Percentiles rank a stretch among this genome's conserved stretches.
phyloP scores from a whole-genome alignment of 2,888 invertebrate genomes.

The Thymelicus sylvestris region DNA sequence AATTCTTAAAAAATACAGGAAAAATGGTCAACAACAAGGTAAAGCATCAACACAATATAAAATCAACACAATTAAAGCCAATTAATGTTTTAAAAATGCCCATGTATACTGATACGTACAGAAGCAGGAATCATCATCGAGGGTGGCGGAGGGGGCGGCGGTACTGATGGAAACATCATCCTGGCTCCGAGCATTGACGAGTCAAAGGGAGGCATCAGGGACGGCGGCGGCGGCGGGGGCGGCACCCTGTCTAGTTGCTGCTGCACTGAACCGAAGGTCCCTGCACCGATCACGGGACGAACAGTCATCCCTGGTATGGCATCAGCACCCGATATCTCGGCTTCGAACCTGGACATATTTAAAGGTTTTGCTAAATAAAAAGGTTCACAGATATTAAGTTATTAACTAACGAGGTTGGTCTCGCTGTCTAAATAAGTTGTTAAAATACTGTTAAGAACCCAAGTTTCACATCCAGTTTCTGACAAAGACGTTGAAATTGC shows the following conservation, averaged over 20 bases:
- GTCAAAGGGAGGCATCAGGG: conserved; percentile 58
- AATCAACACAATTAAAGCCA: no score
- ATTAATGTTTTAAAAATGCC: not conserved
- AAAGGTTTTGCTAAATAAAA: not conserved
- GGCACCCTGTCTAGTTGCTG: conserved; percentile 86
- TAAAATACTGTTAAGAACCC: no score
- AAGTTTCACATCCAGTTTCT: no score
- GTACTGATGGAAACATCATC: conserved; percentile 85
- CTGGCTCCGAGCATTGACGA: conserved; percentile 57
- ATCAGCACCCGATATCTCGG: conserved; percentile 90
- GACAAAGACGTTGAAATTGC: no score
- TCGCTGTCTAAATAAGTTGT: not conserved
- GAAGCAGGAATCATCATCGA: conserved; percentile 89
- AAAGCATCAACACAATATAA: no score
- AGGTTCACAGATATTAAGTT: no score
- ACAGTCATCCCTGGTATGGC: conserved; percentile 61
- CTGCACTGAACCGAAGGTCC: conserved; percentile 89
- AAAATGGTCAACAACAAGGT: no score
- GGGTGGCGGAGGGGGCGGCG: conserved; percentile 87
- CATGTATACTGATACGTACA: conserved; percentile 60
- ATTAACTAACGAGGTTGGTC: no score
- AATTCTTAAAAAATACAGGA: no score
- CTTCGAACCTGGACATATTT: conserved; percentile 88
- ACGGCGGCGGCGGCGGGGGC: conserved; percentile 69
- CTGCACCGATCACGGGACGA: conserved; percentile 89